phyloP scores from a whole-genome alignment of 2,797 vertebrate genomes.

The Crenichthys baileyi region DNA sequence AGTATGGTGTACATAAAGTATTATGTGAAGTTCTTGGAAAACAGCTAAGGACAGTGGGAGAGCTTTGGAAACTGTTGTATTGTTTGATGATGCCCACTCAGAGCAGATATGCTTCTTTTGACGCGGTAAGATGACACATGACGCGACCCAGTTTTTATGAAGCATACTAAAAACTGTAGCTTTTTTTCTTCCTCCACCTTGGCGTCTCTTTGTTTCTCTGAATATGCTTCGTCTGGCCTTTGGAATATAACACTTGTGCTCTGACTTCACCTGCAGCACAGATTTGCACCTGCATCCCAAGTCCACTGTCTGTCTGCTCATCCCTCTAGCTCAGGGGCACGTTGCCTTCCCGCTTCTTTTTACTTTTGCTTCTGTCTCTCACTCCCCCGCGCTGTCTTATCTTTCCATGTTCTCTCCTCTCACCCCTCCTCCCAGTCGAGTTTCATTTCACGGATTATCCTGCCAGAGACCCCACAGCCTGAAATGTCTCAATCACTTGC shows the following conservation, averaged over 20 bases:
- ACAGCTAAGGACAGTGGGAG: neutral
- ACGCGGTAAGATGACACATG: constrained; percentile 6
- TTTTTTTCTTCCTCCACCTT: constrained; percentile 21
- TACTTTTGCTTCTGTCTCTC: constrained; percentile 34
- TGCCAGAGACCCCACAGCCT: constrained; percentile 72
- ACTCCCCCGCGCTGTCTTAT: constrained; percentile 66
- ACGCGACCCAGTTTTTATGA: constrained; percentile 20
- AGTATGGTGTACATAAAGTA: neutral
- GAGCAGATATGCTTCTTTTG: neutral
- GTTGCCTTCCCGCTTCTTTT: constrained; percentile 48
- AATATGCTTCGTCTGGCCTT: constrained; percentile 39
- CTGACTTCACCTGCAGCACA: constrained; percentile 59
- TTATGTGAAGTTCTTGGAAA: neutral
- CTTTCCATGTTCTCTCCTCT: constrained; percentile 66
- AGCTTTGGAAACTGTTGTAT: neutral
- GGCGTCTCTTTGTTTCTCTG: constrained; percentile 37
- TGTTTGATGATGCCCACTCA: constrained; percentile 10
- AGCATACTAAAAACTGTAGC: constrained; percentile 1
- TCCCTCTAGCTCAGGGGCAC: constrained; percentile 67
- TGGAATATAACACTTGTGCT: constrained; percentile 32
- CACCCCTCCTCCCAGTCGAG: constrained; percentile 72
- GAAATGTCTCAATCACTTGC: constrained; percentile 77
- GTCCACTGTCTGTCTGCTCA: constrained; percentile 56
- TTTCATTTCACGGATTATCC: constrained; percentile 82
- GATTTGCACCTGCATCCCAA: constrained; percentile 44